Evolutionary conservation across 2,797 vertebrate species (phyloP).

Genomic region (Buceros bicornis): DNA sequence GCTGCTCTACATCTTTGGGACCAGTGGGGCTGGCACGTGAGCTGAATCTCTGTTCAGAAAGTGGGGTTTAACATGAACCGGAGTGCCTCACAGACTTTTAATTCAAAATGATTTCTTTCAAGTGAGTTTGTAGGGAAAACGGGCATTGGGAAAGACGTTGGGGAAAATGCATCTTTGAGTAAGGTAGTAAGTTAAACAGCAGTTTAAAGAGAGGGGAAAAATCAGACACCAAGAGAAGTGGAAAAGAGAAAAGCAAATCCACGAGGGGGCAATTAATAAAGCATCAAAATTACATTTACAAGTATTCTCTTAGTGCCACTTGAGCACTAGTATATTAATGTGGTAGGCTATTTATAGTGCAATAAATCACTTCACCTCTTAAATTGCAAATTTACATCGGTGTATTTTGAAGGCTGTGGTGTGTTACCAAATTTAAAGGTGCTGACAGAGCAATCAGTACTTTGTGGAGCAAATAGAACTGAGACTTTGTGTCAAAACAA

Average conservation of each 20-base stretch:
- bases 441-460: slow-evolving; percentile 1
- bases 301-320: background rate
- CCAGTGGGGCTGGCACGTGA: background rate
- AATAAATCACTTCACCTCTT: background rate
- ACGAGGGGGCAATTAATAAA: slow-evolving; percentile 9
- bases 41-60: background rate
- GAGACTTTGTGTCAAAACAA: slow-evolving; percentile 39
- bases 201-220: background rate
- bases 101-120: background rate
- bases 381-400: background rate
- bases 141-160: background rate
- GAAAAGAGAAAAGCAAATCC: background rate
- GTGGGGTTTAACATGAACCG: background rate
- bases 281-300: background rate
- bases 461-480: slow-evolving; percentile 26
- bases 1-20: background rate
- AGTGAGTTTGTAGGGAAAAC: background rate
- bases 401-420: background rate
- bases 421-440: slow-evolving; percentile 40
- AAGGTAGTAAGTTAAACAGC: background rate
- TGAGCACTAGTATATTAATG: background rate
- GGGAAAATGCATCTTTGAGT: background rate
- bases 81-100: background rate
- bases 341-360: background rate
- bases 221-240: background rate